Conservation (phyloP, 2,113 vertebrate species). For the Aegotheles bennettii region DNA sequence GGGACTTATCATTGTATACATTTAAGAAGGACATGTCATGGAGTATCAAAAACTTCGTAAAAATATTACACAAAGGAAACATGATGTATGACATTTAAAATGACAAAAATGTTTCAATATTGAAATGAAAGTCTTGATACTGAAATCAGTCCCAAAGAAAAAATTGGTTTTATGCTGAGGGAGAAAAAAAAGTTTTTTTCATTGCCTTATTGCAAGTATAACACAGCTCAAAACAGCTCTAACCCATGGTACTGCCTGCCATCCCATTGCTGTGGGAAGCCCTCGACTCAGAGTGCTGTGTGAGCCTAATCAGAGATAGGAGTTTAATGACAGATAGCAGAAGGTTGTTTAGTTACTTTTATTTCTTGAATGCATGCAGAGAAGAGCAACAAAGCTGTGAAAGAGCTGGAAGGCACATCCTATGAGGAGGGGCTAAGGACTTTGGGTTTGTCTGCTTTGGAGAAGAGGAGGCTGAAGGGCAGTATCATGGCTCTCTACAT, state of each 20-base stretch:
- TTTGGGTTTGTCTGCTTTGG: background rate
- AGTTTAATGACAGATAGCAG: background rate
- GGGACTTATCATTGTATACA: background rate
- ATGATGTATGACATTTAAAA: background rate
- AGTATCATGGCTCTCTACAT: too few relatives aligned
- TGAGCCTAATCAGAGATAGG: background rate
- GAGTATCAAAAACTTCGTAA: background rate
- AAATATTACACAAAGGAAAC: background rate
- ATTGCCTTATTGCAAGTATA: background rate
- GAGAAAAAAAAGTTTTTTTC: background rate
- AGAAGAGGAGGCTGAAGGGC: background rate
- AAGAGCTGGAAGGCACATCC: background rate
- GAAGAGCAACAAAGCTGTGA: background rate
- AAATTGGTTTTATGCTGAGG: background rate
- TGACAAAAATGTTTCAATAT: background rate
- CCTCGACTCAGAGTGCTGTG: background rate
- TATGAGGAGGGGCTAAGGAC: background rate
- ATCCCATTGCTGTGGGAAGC: background rate
- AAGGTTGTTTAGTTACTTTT: background rate
- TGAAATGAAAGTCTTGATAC: background rate
- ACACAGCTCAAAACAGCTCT: fast-evolving
- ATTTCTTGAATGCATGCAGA: background rate
- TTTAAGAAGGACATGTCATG: background rate
- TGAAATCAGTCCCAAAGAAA: background rate
- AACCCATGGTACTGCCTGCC: fast-evolving